Conservation (phyloP, 2,797 vertebrate genomes). For the Gila robusta region DNA sequence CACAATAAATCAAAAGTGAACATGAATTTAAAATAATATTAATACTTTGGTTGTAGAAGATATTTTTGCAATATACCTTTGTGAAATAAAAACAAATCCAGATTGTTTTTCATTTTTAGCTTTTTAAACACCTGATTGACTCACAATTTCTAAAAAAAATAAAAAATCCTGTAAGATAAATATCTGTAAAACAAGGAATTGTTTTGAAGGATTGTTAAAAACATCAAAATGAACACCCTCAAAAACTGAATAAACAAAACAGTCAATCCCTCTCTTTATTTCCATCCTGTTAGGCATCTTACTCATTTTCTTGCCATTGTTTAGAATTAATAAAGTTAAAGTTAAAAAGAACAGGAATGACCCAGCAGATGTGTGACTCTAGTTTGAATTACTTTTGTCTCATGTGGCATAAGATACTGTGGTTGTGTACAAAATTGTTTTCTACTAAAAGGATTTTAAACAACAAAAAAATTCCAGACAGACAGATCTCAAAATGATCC, state of each 20-base stretch:
- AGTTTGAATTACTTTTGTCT: background rate
- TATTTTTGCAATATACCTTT: background rate
- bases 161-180: background rate
- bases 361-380: background rate
- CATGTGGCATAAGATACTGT: background rate
- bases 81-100: background rate
- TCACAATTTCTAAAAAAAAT: background rate
- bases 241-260: background rate
- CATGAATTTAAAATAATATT: background rate
- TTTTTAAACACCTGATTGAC: background rate
- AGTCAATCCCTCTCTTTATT: background rate
- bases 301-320: background rate
- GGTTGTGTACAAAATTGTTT: background rate
- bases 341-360: background rate
- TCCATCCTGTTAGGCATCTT: background rate
- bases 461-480: background rate
- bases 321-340: background rate
- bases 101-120: background rate
- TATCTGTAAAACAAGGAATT: background rate
- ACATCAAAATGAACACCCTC: background rate
- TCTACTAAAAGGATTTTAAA: background rate
- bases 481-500: conserved; percentile 39
- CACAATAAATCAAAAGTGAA: background rate
- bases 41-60: background rate
- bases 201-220: background rate